Evolutionary conservation across 2,797 vertebrate species (phyloP), one percentile per base, ranked within the genome.

Genomic region (Myotis pilosus): DNA sequence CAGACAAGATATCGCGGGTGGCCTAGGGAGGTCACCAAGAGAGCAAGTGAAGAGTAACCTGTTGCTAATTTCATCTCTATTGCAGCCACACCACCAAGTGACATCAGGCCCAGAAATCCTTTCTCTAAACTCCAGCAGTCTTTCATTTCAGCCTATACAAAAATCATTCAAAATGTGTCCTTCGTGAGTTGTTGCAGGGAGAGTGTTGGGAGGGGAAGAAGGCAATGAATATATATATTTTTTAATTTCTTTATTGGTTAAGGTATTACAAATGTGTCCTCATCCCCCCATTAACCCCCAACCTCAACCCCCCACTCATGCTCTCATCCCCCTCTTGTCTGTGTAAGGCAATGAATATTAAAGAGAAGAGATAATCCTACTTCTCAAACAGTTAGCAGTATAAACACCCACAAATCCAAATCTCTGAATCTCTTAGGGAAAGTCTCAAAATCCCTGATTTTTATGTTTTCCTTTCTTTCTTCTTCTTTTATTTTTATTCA

Each of bases 31-130:
- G 80, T 96, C 94, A 89, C 66, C 60, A 13, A 33, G 76, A 76
- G 66, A 94, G 79, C 81, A 85, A 74, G 44, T 38, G 19, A 91
- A 51, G 44, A 85, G 57, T 8, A 78, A 57, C 74, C 53, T 51
- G 92, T 83, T 89, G 55, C 53, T 92, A 79, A 95, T 92, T 92
- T 89, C 47, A 41, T 92, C 38, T 88, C 62, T 88, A 53, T 49
- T 87, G 49, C 62, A 74, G 80, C 30, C 57, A 72, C 36, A 83
- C 74, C 69, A 81, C 66, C 57, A 72, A 90, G 69, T 78, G 74
- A 91, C 57, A 88, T 28, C 20, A 71, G 85, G 66, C 47, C 60
- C 28, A 53, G 82, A 86, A 86, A 62, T 47, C 79, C 92, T 88
- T 88, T 57, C 69, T 92, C 78, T 89, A 41, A 80, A 83, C 33